Evolutionary conservation across 2,797 vertebrate species (phyloP).

Genomic region (Clamator glandarius): DNA sequence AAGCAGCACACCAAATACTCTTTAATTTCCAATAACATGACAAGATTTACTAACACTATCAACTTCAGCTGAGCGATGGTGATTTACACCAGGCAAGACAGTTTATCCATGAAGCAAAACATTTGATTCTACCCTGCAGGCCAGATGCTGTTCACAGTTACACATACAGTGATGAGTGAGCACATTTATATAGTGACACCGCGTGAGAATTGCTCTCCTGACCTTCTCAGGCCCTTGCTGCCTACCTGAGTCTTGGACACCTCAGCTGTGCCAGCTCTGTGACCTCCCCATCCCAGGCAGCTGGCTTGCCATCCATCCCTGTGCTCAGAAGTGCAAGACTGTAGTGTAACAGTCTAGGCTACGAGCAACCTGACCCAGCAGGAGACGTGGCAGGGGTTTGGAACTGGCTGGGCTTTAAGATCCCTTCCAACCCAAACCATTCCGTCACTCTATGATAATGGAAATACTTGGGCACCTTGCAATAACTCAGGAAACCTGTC

Average conservation of each 20-base stretch:
- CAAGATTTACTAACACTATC: neutral
- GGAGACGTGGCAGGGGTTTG: too few relatives aligned
- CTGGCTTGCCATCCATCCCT: neutral
- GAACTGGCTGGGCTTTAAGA: too few relatives aligned
- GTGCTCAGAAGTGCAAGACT: accelerated
- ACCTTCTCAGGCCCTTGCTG: accelerated
- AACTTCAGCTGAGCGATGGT: neutral
- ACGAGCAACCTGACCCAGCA: too few relatives aligned
- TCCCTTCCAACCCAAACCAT: too few relatives aligned
- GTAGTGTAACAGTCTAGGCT: too few relatives aligned
- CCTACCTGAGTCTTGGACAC: neutral
- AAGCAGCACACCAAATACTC: neutral
- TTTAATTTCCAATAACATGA: neutral
- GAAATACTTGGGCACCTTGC: neutral
- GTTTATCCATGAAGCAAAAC: neutral
- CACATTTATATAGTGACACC: neutral
- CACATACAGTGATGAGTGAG: accelerated
- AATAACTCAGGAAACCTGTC: neutral
- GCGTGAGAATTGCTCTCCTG: neutral
- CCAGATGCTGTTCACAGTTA: neutral
- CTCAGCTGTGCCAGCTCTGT: accelerated
- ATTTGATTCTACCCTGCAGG: neutral
- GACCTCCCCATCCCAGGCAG: accelerated
- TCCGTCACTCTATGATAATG: too few relatives aligned
- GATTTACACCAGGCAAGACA: neutral